Percentiles rank a stretch among this genome's conserved stretches.
Evolutionary conservation across 2,888 invertebrate genomes (phyloP).

Genomic region (Xestia sexstrigata): DNA sequence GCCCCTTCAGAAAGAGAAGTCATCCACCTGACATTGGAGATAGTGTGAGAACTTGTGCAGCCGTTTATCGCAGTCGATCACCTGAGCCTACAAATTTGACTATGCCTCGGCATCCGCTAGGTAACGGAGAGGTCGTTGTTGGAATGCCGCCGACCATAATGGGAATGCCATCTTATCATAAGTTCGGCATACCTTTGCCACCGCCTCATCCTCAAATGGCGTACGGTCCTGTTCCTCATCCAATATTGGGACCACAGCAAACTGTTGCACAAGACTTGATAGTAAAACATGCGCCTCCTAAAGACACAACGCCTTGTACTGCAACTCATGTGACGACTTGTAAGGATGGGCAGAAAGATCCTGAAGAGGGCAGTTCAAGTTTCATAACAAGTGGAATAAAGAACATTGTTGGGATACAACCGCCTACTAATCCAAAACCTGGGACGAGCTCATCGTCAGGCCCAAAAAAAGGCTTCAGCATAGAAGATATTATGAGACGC

Average conservation of each 20-base stretch:
- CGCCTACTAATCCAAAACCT: constrained; percentile 86
- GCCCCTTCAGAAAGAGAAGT: constrained; percentile 90
- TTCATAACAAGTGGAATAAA: constrained; percentile 88
- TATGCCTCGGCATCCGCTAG: constrained; percentile 84
- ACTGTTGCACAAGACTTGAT: constrained; percentile 89
- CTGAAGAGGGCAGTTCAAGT: constrained; percentile 79
- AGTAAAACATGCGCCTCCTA: constrained; percentile 89
- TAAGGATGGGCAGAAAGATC: constrained; percentile 79
- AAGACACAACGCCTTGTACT: constrained; percentile 83
- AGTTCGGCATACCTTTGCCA: constrained; percentile 87
- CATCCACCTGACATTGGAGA: constrained; percentile 89
- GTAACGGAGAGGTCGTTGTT: constrained; percentile 81
- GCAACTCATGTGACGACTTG: constrained; percentile 84
- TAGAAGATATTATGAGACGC: constrained; percentile 97
- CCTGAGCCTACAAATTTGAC: constrained; percentile 89
- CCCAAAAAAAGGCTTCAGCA: constrained; percentile 96
- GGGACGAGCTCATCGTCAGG: constrained; percentile 91
- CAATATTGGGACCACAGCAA: constrained; percentile 86
- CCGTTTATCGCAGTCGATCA: constrained; percentile 85
- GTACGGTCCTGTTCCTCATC: constrained; percentile 82
- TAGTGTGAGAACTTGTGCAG: constrained; percentile 82
- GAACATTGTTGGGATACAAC: constrained; percentile 89
- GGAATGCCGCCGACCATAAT: constrained; percentile 84
- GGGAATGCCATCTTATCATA: constrained; percentile 87
- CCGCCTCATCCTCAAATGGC: constrained; percentile 87